A percentile compares a stretch with the other conserved stretches of the same genome.
Conservation (phyloP, 2,113 vertebrate genomes). For the Anthoscopus minutus region DNA sequence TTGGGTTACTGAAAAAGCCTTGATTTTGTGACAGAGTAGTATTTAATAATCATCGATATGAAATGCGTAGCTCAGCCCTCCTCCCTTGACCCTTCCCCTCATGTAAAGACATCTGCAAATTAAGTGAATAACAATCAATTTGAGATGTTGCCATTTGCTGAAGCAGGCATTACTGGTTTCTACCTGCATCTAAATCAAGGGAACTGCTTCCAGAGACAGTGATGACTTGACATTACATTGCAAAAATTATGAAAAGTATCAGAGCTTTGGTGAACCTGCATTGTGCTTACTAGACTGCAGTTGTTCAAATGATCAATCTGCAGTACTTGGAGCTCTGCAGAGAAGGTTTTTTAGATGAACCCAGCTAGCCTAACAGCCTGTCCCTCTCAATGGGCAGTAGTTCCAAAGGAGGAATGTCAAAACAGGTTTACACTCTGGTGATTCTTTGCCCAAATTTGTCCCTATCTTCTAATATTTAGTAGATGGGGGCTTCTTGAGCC, state of each 20-base stretch:
- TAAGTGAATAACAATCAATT: conserved; percentile 13
- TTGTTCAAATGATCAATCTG: background rate
- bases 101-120: conserved; percentile 39
- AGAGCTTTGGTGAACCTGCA: background rate
- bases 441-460: background rate
- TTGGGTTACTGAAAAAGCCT: background rate
- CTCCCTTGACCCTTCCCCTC: conserved; percentile 16
- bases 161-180: conserved; percentile 17
- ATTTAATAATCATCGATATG: background rate
- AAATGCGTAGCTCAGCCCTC: background rate
- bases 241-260: background rate
- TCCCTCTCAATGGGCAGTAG: background rate
- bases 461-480: background rate
- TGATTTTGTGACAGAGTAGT: background rate
- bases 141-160: conserved; percentile 2
- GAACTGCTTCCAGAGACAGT: background rate
- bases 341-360: background rate
- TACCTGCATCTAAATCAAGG: background rate
- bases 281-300: background rate
- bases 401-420: background rate
- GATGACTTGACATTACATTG: background rate
- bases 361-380: background rate
- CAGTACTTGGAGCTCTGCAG: background rate
- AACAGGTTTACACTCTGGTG: rapidly evolving
- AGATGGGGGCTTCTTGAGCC: background rate